Evolutionary conservation across 2,113 vertebrate genomes (phyloP).

Genomic region (Ibidorhyncha struthersii): DNA sequence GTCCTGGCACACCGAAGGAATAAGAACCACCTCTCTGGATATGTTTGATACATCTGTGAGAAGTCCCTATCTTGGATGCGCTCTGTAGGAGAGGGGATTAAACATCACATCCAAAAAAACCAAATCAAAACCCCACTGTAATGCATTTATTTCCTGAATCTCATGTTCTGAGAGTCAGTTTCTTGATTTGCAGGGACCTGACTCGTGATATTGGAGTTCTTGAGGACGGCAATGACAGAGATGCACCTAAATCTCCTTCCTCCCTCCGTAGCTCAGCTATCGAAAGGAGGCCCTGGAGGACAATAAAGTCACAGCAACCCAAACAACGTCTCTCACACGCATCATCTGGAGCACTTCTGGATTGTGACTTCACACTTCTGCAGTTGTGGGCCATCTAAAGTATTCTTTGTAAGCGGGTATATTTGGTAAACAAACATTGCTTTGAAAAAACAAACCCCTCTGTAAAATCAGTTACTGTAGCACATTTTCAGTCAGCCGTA

Average conservation of each 20-base stretch:
- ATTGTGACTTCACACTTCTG: not conserved
- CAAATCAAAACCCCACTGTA: not conserved
- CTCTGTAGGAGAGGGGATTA: not conserved
- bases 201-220: not conserved
- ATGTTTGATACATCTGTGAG: not conserved
- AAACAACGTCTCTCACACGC: not conserved
- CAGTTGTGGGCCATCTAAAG: not conserved
- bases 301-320: not conserved
- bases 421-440: not conserved
- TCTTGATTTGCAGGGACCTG: not conserved
- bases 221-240: not conserved
- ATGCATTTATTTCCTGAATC: not conserved
- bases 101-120: not conserved
- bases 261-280: not conserved
- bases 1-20: not conserved
- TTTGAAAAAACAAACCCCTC: too few species aligned
- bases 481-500: not conserved
- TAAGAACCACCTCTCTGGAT: conserved; percentile 10
- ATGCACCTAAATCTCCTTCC: not conserved
- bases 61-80: not conserved
- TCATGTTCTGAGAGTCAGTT: not conserved
- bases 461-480: not conserved
- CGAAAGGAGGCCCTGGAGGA: not conserved
- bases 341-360: not conserved
- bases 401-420: not conserved